A percentile compares a stretch with the other conserved stretches of the same genome.
Evolutionary conservation across 1,140 invertebrate genomes (phyloP).

Genomic region (Drosophila cardini): DNA sequence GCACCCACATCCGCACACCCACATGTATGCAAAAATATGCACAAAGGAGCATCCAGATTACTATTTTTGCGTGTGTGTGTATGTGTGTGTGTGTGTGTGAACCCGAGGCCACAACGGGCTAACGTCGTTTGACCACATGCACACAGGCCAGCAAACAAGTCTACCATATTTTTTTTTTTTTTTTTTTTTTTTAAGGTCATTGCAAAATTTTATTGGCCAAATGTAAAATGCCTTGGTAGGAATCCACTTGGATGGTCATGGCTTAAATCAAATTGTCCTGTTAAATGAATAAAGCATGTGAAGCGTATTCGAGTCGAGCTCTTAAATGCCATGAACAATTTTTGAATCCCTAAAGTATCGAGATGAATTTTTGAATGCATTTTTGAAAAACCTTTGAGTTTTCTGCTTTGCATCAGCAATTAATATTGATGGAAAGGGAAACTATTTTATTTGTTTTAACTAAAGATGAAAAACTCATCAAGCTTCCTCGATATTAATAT

Average conservation of each 20-base stretch:
- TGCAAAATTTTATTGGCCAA: background rate
- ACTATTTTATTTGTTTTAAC: too few relatives aligned
- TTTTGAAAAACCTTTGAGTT: too few relatives aligned
- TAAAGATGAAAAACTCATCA: too few relatives aligned
- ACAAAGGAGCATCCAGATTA: background rate
- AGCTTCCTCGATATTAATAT: too few relatives aligned
- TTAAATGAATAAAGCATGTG: background rate
- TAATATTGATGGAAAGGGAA: too few relatives aligned
- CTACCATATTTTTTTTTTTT: background rate
- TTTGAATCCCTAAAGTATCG: background rate
- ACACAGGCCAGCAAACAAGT: constrained; percentile 11
- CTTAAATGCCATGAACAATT: background rate
- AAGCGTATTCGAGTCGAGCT: background rate
- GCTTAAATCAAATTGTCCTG: background rate
- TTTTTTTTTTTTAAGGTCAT: background rate
- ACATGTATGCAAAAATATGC: too few relatives aligned
- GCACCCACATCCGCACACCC: too few relatives aligned
- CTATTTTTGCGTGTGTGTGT: background rate
- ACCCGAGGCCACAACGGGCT: constrained; percentile 24
- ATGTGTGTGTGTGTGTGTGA: constrained; percentile 4
- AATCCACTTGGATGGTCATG: background rate
- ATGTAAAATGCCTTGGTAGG: background rate
- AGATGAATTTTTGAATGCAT: background rate
- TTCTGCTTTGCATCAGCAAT: too few relatives aligned
- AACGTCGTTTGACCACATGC: constrained; percentile 35